phyloP scores from a whole-genome alignment of 2,113 vertebrate species.

The Xenus cinereus region DNA sequence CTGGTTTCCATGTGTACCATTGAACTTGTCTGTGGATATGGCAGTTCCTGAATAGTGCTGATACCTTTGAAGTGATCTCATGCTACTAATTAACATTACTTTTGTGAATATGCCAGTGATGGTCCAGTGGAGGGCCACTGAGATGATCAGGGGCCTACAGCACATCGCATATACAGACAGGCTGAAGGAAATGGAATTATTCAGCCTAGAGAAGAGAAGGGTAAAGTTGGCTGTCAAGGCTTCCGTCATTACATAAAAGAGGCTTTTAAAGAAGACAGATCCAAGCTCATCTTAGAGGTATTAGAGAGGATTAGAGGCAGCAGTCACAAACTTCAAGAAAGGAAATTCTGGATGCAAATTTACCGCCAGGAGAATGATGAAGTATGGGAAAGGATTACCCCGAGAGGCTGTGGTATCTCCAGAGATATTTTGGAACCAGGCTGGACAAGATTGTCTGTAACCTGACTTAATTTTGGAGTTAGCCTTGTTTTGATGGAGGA shows the following conservation, averaged over 20 bases:
- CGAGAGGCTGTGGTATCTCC: not conserved
- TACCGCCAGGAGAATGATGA: not conserved
- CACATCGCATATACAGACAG: not conserved
- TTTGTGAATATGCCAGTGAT: not conserved
- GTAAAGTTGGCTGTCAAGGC: not conserved
- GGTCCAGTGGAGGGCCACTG: not conserved
- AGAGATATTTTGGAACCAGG: not conserved
- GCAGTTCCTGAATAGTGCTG: not conserved
- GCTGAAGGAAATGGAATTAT: not conserved
- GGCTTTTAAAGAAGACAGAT: not conserved
- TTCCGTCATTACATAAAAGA: not conserved
- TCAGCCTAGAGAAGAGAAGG: not conserved
- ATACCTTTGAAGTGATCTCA: not conserved
- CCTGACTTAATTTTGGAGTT: not conserved
- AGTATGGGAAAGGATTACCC: not conserved
- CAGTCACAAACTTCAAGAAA: not conserved
- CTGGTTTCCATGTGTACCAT: not conserved
- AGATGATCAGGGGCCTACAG: not conserved
- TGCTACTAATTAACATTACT: not conserved
- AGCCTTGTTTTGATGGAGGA: not conserved
- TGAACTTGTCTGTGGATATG: not conserved
- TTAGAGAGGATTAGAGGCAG: not conserved
- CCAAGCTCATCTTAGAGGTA: not conserved
- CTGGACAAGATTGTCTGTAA: not conserved
- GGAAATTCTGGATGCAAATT: not conserved